Percentiles rank a stretch among this genome's conserved stretches.
phyloP scores from a whole-genome alignment of 2,888 invertebrate genomes.

The Andricus quercusramuli region DNA sequence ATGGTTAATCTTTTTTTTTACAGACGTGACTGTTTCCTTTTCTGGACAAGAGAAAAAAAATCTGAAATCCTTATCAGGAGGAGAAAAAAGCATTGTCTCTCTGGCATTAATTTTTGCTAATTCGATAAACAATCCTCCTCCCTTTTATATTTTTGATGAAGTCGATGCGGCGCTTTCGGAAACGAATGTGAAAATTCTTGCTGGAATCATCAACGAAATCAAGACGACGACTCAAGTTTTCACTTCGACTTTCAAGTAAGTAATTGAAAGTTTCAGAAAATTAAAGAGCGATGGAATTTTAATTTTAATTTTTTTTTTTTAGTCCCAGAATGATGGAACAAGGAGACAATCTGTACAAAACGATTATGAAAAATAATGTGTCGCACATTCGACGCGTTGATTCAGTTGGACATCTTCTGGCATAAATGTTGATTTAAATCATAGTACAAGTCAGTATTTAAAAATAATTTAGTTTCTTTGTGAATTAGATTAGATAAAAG shows the following conservation, averaged over 20 bases:
- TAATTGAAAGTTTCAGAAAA: neutral
- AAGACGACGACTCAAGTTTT: neutral
- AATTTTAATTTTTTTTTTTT: neutral
- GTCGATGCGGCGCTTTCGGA: neutral
- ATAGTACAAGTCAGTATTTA: no score
- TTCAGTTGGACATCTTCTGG: neutral
- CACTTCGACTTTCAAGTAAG: neutral
- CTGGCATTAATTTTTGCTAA: neutral
- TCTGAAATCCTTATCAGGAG: neutral
- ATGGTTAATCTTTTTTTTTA: neutral
- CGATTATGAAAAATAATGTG: neutral
- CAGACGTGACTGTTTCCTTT: neutral
- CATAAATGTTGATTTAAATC: neutral
- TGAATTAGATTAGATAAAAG: no score
- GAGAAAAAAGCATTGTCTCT: constrained; percentile 2
- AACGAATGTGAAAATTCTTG: neutral
- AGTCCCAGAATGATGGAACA: neutral
- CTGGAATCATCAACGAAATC: neutral
- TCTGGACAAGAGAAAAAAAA: neutral
- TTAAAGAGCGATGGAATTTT: no score
- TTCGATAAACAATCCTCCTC: neutral
- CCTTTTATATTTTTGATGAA: constrained; percentile 25
- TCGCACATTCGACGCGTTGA: neutral
- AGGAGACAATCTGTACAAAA: neutral
- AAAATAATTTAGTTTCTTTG: no score